Conservation (phyloP, 2,113 vertebrate genomes). For the Lagopus muta region DNA sequence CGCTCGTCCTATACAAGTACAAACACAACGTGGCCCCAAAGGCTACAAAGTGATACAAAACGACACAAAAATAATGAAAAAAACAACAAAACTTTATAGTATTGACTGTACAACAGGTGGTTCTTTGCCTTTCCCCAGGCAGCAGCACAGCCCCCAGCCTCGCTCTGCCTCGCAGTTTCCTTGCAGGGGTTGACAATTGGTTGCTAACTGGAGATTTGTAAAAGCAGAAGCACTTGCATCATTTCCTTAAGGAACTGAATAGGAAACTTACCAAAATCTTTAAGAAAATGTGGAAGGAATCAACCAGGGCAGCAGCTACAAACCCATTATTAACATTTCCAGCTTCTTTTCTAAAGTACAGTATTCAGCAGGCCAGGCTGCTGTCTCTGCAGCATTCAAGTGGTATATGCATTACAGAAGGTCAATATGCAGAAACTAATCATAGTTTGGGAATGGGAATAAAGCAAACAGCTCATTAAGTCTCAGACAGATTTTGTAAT, state of each 20-base stretch:
- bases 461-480: background rate
- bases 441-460: background rate
- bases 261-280: background rate
- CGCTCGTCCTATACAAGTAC: conserved; percentile 71
- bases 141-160: background rate
- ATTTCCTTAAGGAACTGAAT: fast-evolving
- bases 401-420: background rate
- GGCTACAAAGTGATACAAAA: conserved; percentile 75
- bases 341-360: background rate
- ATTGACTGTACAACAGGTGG: conserved; percentile 76
- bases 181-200: background rate
- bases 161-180: background rate
- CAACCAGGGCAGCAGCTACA: background rate
- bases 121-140: background rate
- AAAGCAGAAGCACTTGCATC: background rate
- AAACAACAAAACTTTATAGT: conserved; percentile 56
- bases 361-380: background rate
- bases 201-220: background rate
- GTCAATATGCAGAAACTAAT: background rate
- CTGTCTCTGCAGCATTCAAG: background rate
- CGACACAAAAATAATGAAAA: background rate
- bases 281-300: background rate
- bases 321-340: background rate
- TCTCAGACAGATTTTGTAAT: background rate
- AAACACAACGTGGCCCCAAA: conserved; percentile 72